phyloP scores from a whole-genome alignment of 2,797 vertebrate species.

The Mormyrops boulengeri region DNA sequence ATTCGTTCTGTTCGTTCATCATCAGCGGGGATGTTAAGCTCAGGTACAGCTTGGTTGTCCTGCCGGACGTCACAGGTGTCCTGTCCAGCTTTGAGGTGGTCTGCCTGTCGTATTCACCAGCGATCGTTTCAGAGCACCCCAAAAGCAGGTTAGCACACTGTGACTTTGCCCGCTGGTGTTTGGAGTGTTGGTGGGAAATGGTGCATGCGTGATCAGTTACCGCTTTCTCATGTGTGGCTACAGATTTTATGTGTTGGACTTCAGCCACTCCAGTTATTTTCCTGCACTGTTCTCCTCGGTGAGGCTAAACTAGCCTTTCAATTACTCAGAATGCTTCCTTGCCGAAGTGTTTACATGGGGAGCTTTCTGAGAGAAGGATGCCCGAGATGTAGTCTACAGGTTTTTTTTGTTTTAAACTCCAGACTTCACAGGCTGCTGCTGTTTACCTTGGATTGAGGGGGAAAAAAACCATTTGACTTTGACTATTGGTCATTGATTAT shows the following conservation, averaged over 20 bases:
- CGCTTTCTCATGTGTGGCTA: not conserved
- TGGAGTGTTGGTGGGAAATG: not conserved
- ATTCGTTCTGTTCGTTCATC: not conserved
- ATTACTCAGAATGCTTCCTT: not conserved
- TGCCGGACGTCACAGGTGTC: not conserved
- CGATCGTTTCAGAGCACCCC: not conserved
- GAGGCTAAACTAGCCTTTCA: not conserved
- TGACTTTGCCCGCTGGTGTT: not conserved
- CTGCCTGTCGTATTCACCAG: not conserved
- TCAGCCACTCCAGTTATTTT: not conserved
- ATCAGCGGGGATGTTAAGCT: not conserved
- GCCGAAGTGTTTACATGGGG: not conserved
- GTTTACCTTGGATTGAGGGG: not conserved
- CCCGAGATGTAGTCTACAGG: not conserved
- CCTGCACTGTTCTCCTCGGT: not conserved
- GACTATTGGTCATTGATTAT: not conserved
- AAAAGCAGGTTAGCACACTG: not conserved
- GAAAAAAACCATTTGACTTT: not conserved
- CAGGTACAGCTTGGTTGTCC: not conserved
- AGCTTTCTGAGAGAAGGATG: not conserved
- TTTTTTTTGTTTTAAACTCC: not conserved
- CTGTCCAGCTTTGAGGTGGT: not conserved
- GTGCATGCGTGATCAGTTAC: not conserved
- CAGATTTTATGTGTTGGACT: not conserved
- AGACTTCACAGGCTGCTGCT: not conserved